These are phyloP conservation scores for Mystacides longicornis DNA, from an alignment of 2,888 invertebrate species.

Conservation along the genomic window DNA sequence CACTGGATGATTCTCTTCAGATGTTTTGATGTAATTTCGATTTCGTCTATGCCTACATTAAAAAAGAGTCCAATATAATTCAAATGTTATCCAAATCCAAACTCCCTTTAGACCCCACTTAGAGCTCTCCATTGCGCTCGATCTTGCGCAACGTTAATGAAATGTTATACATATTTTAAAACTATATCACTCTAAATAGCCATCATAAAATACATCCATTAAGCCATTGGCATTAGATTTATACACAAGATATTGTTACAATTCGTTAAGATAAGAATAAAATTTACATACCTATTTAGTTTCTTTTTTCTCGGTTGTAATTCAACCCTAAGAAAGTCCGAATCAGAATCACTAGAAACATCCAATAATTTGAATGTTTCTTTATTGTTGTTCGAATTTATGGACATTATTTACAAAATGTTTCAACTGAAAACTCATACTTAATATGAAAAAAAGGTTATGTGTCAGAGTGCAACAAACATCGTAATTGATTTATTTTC, in stretches of 20 bases:
- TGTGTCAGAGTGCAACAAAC: slow-evolving; percentile 14
- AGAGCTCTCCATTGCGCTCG: no score
- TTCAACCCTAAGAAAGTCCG: slow-evolving; percentile 53
- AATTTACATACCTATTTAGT: slow-evolving; percentile 43
- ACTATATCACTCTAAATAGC: no score
- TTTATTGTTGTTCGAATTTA: slow-evolving; percentile 42
- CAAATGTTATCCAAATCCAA: no score
- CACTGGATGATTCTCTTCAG: background rate
- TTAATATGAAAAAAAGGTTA: slow-evolving; percentile 11
- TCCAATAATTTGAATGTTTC: slow-evolving; percentile 59
- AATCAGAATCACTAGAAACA: slow-evolving; percentile 53
- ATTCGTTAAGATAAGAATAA: no score
- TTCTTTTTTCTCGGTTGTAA: slow-evolving; percentile 51
- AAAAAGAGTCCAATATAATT: no score
- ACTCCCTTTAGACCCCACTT: no score
- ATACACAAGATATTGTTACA: no score
- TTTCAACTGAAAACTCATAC: slow-evolving; percentile 2
- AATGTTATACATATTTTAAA: no score
- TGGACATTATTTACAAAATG: slow-evolving; percentile 14
- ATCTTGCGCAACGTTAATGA: no score
- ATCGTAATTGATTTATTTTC: background rate
- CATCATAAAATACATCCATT: no score
- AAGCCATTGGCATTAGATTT: no score
- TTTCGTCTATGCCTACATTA: slow-evolving; percentile 38
- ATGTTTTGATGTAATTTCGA: slow-evolving; percentile 28